Percentiles rank a stretch among this genome's conserved stretches.
phyloP scores from a whole-genome alignment of 2,888 invertebrate genomes.

The Heliothis peltigera region DNA sequence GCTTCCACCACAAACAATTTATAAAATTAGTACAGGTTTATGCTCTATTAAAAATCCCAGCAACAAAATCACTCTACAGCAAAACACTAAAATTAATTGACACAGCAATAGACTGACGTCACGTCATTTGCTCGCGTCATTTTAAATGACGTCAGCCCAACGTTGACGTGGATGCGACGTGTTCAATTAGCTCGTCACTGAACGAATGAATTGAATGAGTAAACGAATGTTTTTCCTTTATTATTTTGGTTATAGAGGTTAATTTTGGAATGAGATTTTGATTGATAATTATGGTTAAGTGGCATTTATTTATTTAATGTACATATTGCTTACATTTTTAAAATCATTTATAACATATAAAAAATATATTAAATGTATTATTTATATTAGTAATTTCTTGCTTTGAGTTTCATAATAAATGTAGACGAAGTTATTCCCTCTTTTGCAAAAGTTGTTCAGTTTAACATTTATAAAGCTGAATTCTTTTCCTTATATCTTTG shows the following conservation, averaged over 20 bases:
- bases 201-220: conserved; percentile 45
- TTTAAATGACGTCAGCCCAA: conserved; percentile 53
- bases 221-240: conserved; percentile 38
- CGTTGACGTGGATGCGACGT: conserved; percentile 49
- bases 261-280: conserved; percentile 32
- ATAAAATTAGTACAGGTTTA: not conserved
- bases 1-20: too few species aligned
- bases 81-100: conserved; percentile 42
- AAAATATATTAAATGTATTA: too few species aligned
- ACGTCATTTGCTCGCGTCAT: conserved; percentile 43
- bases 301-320: too few species aligned
- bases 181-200: conserved; percentile 62
- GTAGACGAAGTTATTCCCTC: too few species aligned
- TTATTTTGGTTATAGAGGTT: conserved; percentile 31
- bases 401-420: too few species aligned
- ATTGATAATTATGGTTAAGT: too few species aligned
- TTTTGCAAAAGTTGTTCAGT: too few species aligned
- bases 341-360: too few species aligned
- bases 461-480: too few species aligned
- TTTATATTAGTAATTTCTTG: too few species aligned
- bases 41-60: not conserved
- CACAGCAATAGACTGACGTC: conserved; percentile 30
- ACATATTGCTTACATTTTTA: too few species aligned
- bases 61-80: conserved; percentile 11
- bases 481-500: too few species aligned